Percentiles rank a stretch among this genome's conserved stretches.
These are phyloP conservation scores for Sinodicranocentrus sp. DNA, from an alignment of 2,888 invertebrate species.

Conservation along the genomic window DNA sequence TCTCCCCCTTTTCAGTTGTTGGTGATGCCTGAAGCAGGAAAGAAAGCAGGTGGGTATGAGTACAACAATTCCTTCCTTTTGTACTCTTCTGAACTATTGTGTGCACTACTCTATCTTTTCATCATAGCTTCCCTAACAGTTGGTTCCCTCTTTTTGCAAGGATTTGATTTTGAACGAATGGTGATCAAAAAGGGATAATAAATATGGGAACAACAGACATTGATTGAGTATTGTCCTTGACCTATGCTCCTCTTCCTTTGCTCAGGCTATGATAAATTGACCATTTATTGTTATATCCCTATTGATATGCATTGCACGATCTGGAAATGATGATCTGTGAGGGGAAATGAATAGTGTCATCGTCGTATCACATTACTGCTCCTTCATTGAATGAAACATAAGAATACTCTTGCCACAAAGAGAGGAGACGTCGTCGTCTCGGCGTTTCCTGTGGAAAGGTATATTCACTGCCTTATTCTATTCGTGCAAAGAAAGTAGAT, in stretches of 20 bases:
- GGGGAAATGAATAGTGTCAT: slow-evolving; percentile 35
- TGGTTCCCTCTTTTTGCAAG: not conserved
- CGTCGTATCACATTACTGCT: slow-evolving; percentile 35
- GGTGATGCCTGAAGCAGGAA: no score
- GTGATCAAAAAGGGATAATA: slow-evolving; percentile 2
- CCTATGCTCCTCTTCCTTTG: slow-evolving; percentile 27
- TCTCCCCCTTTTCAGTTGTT: no score
- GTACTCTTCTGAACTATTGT: no score
- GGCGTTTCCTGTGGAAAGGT: no score
- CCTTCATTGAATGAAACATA: slow-evolving; percentile 50
- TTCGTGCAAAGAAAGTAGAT: no score
- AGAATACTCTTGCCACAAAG: slow-evolving; percentile 32
- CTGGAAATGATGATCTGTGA: not conserved
- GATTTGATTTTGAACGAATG: no score
- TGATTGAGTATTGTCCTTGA: slow-evolving; percentile 61
- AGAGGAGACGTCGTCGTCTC: no score
- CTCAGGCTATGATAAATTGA: slow-evolving; percentile 36
- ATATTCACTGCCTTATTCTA: no score
- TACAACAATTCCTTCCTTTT: no score
- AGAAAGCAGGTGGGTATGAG: no score
- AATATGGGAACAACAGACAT: slow-evolving; percentile 35
- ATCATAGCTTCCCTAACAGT: not conserved
- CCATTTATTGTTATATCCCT: slow-evolving; percentile 7
- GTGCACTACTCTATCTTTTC: no score
- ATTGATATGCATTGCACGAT: not conserved